phyloP scores from a whole-genome alignment of 2,888 invertebrate species.

The Barypeithes pellucidus region DNA sequence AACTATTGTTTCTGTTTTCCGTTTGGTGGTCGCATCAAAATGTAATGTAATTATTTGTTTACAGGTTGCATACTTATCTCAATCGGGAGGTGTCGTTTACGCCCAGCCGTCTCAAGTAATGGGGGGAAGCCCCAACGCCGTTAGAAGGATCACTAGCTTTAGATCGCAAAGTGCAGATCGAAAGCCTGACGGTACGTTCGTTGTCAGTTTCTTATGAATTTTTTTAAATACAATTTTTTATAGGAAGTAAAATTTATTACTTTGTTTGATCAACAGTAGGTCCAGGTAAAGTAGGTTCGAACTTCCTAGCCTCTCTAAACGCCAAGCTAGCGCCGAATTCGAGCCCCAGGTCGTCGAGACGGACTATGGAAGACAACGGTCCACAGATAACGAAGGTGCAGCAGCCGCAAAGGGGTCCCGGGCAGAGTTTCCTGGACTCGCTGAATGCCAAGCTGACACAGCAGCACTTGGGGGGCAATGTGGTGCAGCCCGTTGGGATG shows the following conservation, averaged over 20 bases:
- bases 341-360: constrained; percentile 74
- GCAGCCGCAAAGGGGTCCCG: constrained; percentile 70
- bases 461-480: constrained; percentile 72
- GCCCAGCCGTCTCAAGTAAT: constrained; percentile 74
- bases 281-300: constrained; percentile 75
- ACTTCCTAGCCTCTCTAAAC: constrained; percentile 81
- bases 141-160: constrained; percentile 72
- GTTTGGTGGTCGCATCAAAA: no score
- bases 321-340: constrained; percentile 79
- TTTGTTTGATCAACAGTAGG: constrained; percentile 61
- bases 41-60: not conserved
- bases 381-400: constrained; percentile 48
- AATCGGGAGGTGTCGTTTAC: constrained; percentile 70
- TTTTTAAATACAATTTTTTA: no score
- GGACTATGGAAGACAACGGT: constrained; percentile 70
- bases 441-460: constrained; percentile 85
- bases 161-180: constrained; percentile 78
- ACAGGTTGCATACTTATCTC: constrained; percentile 68
- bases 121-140: constrained; percentile 72
- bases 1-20: not conserved
- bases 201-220: not conserved
- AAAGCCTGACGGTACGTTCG: constrained; percentile 70
- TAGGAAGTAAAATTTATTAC: no score
- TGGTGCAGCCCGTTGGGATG: constrained; percentile 72
- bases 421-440: constrained; percentile 83